phyloP scores from a whole-genome alignment of 2,888 invertebrate genomes.

The Drosophila diplacantha region DNA sequence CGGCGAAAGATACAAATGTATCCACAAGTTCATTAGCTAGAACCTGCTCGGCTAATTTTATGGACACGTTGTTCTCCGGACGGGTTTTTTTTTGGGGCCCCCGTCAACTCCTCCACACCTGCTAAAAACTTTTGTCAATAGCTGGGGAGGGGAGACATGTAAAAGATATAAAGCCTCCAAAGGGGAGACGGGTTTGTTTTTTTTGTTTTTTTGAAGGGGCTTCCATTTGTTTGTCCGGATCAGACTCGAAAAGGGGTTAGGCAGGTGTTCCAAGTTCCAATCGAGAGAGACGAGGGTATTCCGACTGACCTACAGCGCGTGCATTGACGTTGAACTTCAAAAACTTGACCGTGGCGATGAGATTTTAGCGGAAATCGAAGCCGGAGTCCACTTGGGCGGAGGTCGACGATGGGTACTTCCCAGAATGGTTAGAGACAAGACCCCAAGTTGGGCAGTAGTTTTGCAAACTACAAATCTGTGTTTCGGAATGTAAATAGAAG shows the following conservation, averaged over 20 bases:
- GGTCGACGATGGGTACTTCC: constrained; percentile 11
- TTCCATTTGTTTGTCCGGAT: constrained; percentile 1
- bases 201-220: too few species aligned
- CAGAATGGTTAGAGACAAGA: constrained; percentile 10
- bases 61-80: constrained; percentile 27
- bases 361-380: constrained; percentile 15
- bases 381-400: neutral
- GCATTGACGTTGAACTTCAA: constrained; percentile 49
- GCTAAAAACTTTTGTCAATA: constrained; percentile 59
- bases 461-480: neutral
- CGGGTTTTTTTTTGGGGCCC: constrained; percentile 6
- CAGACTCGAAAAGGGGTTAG: neutral
- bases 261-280: neutral
- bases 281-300: constrained; percentile 3
- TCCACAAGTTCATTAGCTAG: constrained; percentile 19
- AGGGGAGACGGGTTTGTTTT: constrained; percentile 36
- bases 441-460: neutral
- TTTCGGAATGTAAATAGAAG: neutral
- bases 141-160: constrained; percentile 4
- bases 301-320: constrained; percentile 57
- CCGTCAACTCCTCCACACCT: neutral
- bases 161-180: constrained; percentile 12
- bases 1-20: constrained; percentile 12
- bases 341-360: constrained; percentile 43
- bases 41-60: constrained; percentile 28